Evolutionary conservation across 1,140 invertebrate species (phyloP), one percentile per base, ranked within the genome.

Genomic region (Drosophila seguyi): DNA sequence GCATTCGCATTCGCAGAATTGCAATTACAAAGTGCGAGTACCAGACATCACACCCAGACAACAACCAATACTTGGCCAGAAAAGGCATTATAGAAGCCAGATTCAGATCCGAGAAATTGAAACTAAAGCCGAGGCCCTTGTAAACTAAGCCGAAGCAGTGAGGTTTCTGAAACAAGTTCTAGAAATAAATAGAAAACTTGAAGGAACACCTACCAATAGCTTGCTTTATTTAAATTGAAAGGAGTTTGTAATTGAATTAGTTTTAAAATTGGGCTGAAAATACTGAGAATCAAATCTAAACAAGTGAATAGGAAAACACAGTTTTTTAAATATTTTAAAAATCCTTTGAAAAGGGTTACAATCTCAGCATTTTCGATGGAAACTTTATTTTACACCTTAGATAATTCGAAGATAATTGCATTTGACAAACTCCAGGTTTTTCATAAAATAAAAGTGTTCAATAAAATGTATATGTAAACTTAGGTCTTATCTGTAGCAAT

Each of bases 1-100:
- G 22, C 45, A 65, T 58, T 31, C 52, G 59, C 36, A 67, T 38
- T 61, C 55, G 79, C 57, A 75, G 62, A 81, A 42, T 55, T 76
- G 75, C 75, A 77, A 44, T 68, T 76, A 72, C 79, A 79, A 66
- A 68, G 75, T 82, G 82, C 73, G 65, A 72, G 48, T 20, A 75
- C 83, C 83, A 87, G 82, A 85, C 83, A 56, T 78, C 83, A 77
- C 82, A 86, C 77, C 58, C 66, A 80, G 34, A 66, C 62, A 56
- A 14, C 25, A 8, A 52, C 20, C n/a, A 6, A 63, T 45, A 59
- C 36, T 50, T 38, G 3, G 20, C 47, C 39, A 36, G 34, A 38
- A 16, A 39, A 67, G 22, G 45, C 29, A 39, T 27, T 63, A 61
- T 66, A 42, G 39, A 47, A 36, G 6, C 41, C 39, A 45, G 57